Evolutionary conservation across 2,888 invertebrate species (phyloP).

Genomic region (Phyto melanocephala): DNA sequence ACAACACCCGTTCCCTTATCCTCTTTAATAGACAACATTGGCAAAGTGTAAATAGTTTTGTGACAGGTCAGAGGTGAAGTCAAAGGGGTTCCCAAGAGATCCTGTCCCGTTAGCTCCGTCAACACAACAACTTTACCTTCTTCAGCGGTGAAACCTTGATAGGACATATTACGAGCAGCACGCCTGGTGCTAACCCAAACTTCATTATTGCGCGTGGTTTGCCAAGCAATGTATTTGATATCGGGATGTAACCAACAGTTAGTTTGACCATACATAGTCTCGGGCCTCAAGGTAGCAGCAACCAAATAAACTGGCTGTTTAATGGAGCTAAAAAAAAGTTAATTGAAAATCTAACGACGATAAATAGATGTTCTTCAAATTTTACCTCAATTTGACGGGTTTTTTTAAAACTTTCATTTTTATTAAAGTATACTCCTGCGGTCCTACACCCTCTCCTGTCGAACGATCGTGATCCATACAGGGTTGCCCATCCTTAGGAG

Average conservation of each 20-base stretch:
- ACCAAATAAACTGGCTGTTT: slow-evolving; percentile 82
- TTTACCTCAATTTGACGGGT: slow-evolving; percentile 82
- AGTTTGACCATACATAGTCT: slow-evolving; percentile 99
- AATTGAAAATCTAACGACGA: neutral
- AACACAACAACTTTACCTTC: slow-evolving; percentile 89
- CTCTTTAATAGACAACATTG: slow-evolving; percentile 98
- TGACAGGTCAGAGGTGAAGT: slow-evolving; percentile 92
- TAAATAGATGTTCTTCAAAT: slow-evolving; percentile 15
- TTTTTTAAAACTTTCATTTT: slow-evolving; percentile 90
- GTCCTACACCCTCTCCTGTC: slow-evolving; percentile 97
- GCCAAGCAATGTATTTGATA: slow-evolving; percentile 93
- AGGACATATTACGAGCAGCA: slow-evolving; percentile 96
- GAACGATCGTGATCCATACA: slow-evolving; percentile 99
- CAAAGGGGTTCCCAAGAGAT: slow-evolving; percentile 90
- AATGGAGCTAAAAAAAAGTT: slow-evolving; percentile 68
- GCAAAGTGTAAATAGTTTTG: slow-evolving; percentile 92
- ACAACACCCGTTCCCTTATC: slow-evolving; percentile 99
- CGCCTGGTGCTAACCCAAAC: slow-evolving; percentile 92
- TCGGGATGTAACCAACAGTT: slow-evolving; percentile 99
- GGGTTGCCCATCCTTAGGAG: slow-evolving; percentile 97
- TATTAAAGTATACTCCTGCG: slow-evolving; percentile 97
- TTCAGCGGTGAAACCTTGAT: slow-evolving; percentile 91
- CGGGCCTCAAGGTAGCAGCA: slow-evolving; percentile 98
- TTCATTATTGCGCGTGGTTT: slow-evolving; percentile 84
- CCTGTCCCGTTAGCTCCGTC: slow-evolving; percentile 84